Conservation (phyloP, 2,113 vertebrate species). For the Esox niger region DNA sequence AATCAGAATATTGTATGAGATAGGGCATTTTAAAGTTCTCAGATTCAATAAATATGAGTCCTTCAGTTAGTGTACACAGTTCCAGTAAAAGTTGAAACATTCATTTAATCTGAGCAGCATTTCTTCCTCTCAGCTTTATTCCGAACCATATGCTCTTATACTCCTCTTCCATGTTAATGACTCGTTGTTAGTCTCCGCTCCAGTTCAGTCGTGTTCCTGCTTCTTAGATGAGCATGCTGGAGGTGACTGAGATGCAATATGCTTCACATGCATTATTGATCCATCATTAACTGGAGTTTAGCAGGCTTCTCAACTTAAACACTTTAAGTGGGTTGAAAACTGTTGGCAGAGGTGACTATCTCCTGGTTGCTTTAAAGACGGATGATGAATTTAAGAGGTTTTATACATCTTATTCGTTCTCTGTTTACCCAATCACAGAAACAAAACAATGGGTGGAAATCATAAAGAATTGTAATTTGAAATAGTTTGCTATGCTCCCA, state of each 20-base stretch:
- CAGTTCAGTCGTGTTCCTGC: conserved; percentile 36
- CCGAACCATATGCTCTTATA: conserved; percentile 41
- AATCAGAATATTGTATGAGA: background rate
- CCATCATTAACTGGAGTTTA: conserved; percentile 49
- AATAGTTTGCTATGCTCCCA: too few species aligned
- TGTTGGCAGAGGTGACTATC: conserved; percentile 15
- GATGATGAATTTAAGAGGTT: background rate
- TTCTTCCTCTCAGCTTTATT: conserved; percentile 27
- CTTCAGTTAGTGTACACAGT: background rate
- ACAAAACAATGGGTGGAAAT: too few species aligned
- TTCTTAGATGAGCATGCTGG: conserved; percentile 42
- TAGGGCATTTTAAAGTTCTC: too few species aligned
- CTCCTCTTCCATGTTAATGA: conserved; percentile 55
- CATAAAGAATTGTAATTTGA: too few species aligned
- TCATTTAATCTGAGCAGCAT: conserved; percentile 2
- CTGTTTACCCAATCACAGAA: background rate
- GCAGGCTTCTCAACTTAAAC: conserved; percentile 17
- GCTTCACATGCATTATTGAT: conserved; percentile 65
- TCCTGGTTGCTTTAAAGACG: background rate
- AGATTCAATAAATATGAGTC: background rate
- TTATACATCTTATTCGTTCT: background rate
- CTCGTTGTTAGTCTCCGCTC: conserved; percentile 50
- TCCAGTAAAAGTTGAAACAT: background rate
- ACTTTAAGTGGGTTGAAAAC: conserved; percentile 11
- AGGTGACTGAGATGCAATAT: conserved; percentile 44